A percentile compares a stretch with the other conserved stretches of the same genome.
Conservation (phyloP, 2,888 invertebrate species). For the Marronus borbonicus region DNA sequence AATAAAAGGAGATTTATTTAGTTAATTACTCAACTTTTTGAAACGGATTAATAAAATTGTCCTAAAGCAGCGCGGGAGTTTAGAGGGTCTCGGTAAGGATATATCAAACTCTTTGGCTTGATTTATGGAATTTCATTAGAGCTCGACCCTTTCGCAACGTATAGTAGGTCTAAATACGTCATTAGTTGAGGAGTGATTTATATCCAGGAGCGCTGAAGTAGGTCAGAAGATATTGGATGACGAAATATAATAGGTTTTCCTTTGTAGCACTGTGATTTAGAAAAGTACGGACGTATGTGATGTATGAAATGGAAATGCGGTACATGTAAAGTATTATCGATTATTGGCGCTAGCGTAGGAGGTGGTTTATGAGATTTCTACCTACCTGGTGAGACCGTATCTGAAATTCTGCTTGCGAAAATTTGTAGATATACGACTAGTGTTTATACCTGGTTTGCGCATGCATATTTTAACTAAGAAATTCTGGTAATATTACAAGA, state of each 20-base stretch:
- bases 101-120: constrained; percentile 46
- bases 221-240: constrained; percentile 46
- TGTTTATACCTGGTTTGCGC: too few species aligned
- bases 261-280: constrained; percentile 35
- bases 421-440: too few species aligned
- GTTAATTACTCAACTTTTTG: constrained; percentile 47
- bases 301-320: constrained; percentile 10
- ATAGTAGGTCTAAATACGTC: constrained; percentile 47
- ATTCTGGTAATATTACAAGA: too few species aligned
- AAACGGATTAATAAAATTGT: constrained; percentile 47
- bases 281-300: constrained; percentile 23
- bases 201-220: constrained; percentile 43
- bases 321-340: not conserved
- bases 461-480: too few species aligned
- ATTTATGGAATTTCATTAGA: constrained; percentile 48
- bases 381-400: too few species aligned
- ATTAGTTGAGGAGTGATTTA: constrained; percentile 47
- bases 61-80: constrained; percentile 42
- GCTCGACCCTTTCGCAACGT: constrained; percentile 47
- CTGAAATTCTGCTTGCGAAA: too few species aligned
- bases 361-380: too few species aligned
- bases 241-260: constrained; percentile 40
- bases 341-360: not conserved
- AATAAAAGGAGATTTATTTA: constrained; percentile 45
- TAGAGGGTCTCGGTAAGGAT: constrained; percentile 32